These are phyloP conservation scores for Nudaria mundana DNA, from an alignment of 2,888 invertebrate species.

Conservation along the genomic window DNA sequence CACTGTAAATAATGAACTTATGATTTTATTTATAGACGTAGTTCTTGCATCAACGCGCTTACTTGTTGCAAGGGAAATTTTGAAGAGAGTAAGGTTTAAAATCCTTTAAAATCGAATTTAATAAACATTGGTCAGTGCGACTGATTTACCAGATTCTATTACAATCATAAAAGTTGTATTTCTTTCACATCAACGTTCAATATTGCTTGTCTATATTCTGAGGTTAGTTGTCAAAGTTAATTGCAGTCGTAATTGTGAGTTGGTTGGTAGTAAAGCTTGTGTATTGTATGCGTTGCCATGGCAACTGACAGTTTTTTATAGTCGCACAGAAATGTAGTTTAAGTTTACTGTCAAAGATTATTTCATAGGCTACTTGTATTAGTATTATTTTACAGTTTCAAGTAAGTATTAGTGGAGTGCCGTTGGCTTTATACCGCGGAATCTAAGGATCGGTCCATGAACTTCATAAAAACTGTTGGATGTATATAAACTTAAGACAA, in stretches of 20 bases:
- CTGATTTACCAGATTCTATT: slow-evolving; percentile 23
- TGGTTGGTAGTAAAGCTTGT: slow-evolving; percentile 45
- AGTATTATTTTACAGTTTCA: not conserved
- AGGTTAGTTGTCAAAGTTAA: slow-evolving; percentile 32
- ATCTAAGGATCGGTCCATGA: too few relatives aligned
- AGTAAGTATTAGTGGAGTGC: too few relatives aligned
- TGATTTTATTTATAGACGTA: slow-evolving; percentile 27
- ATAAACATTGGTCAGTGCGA: slow-evolving; percentile 15
- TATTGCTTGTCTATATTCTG: slow-evolving; percentile 8
- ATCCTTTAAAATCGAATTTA: slow-evolving; percentile 7
- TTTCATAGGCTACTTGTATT: not conserved
- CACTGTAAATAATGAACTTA: slow-evolving; percentile 35
- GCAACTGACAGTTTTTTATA: slow-evolving; percentile 29
- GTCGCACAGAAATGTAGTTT: slow-evolving; percentile 2
- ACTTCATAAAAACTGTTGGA: too few relatives aligned
- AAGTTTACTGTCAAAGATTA: slow-evolving; percentile 1
- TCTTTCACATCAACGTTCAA: slow-evolving; percentile 8
- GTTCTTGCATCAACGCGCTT: slow-evolving; percentile 22
- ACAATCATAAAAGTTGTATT: slow-evolving; percentile 13
- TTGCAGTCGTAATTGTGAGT: slow-evolving; percentile 46
- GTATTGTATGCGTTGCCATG: slow-evolving; percentile 50
- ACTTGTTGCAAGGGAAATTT: slow-evolving; percentile 28
- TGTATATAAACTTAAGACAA: too few relatives aligned
- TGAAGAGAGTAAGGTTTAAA: slow-evolving; percentile 7
- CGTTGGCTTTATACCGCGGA: too few relatives aligned